Evolutionary conservation across 2,113 vertebrate genomes (phyloP).

Genomic region (Pseudopipra pipra): DNA sequence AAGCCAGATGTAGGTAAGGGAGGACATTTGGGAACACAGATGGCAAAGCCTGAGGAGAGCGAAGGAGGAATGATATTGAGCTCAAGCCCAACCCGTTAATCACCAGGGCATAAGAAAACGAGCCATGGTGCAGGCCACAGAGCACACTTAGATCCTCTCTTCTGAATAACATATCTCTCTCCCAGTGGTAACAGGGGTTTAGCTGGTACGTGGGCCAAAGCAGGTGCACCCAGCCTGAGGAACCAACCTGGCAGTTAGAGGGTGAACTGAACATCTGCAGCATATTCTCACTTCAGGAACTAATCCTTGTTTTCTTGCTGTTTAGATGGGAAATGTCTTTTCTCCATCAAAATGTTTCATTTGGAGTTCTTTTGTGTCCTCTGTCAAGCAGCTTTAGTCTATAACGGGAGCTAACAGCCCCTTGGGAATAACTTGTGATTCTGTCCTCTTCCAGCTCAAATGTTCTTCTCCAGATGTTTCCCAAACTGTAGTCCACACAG

Average conservation of each 20-base stretch:
- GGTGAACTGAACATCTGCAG: not conserved
- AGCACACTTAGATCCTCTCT: not conserved
- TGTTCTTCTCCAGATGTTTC: not conserved
- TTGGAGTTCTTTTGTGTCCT: not conserved
- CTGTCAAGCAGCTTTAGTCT: not conserved
- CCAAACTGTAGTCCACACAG: not conserved
- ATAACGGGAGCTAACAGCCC: not conserved
- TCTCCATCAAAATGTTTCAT: not conserved
- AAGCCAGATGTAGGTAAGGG: not conserved
- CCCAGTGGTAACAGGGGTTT: not conserved
- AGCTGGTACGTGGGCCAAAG: not conserved
- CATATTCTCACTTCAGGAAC: not conserved
- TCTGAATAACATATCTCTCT: not conserved
- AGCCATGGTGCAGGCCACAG: not conserved
- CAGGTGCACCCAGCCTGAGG: fast-evolving
- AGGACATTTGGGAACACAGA: not conserved
- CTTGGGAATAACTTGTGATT: not conserved
- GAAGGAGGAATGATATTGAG: not conserved
- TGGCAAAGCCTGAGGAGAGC: not conserved
- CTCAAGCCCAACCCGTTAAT: not conserved
- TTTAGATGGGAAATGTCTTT: not conserved
- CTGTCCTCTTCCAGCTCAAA: not conserved
- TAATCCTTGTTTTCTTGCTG: not conserved
- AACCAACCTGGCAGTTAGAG: not conserved
- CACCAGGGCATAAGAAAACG: fast-evolving